Conservation (phyloP, 2,797 vertebrate species). For the Leptatherina wallacei region DNA sequence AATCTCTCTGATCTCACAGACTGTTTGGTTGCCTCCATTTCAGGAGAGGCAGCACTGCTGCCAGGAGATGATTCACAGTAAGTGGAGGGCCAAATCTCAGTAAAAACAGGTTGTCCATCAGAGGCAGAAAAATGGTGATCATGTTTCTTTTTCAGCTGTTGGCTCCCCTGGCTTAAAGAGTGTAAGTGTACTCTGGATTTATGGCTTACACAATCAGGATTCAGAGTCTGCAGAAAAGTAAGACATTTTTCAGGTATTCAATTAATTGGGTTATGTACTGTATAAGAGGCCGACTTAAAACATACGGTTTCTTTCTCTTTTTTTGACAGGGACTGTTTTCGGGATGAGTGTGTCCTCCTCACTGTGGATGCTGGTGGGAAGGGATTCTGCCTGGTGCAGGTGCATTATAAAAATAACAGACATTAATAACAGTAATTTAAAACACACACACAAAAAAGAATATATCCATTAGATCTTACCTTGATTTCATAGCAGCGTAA, state of each 20-base stretch:
- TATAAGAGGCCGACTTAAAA: neutral
- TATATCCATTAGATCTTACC: slow-evolving; percentile 59
- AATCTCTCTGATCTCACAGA: slow-evolving; percentile 18
- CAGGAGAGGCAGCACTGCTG: slow-evolving; percentile 24
- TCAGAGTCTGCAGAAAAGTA: slow-evolving; percentile 72
- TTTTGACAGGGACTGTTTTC: slow-evolving; percentile 59
- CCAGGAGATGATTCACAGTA: slow-evolving; percentile 67
- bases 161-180: slow-evolving; percentile 37
- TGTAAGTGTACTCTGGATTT: slow-evolving; percentile 29
- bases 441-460: no score
- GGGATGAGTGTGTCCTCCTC: slow-evolving; percentile 62
- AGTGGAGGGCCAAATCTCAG: slow-evolving; percentile 85
- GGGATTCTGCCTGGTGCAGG: slow-evolving; percentile 70
- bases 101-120: slow-evolving; percentile 63
- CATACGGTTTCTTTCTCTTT: slow-evolving; percentile 73
- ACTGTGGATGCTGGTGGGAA: slow-evolving; percentile 61
- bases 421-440: neutral
- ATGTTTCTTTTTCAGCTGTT: slow-evolving; percentile 31
- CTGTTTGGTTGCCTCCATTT: slow-evolving; percentile 31
- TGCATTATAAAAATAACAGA: slow-evolving; percentile 49
- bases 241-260: neutral
- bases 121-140: slow-evolving; percentile 14
- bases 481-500: slow-evolving; percentile 73
- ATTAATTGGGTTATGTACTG: neutral
- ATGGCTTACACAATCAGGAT: slow-evolving; percentile 61